Evolutionary conservation across 2,888 invertebrate genomes (phyloP).

Genomic region (Campaea margaritaria): DNA sequence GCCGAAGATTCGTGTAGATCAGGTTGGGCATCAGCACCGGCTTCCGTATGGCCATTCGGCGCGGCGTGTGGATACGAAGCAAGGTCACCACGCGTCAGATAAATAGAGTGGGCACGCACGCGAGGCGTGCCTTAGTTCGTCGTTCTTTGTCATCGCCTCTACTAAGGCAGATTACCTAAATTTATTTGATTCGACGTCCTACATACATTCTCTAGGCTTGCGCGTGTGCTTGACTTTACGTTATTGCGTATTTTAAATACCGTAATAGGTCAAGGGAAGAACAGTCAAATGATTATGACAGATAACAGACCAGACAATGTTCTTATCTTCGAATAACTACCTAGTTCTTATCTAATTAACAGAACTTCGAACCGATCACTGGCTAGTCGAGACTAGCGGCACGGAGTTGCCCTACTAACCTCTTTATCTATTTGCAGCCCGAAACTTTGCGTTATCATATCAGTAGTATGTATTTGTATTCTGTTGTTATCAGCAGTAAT

Average conservation of each 20-base stretch:
- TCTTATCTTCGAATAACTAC: background rate
- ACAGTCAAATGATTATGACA: conserved; percentile 52
- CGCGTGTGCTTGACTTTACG: conserved; percentile 29
- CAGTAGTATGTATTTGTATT: conserved; percentile 4
- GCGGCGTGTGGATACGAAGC: conserved; percentile 58
- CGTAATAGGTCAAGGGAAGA: conserved; percentile 70
- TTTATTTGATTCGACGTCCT: conserved; percentile 43
- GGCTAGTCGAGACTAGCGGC: conserved; percentile 37
- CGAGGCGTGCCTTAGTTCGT: conserved; percentile 50
- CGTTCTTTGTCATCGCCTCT: conserved; percentile 32
- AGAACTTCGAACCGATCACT: conserved; percentile 44
- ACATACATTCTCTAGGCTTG: conserved; percentile 46
- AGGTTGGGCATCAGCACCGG: conserved; percentile 45
- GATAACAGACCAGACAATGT: conserved; percentile 57
- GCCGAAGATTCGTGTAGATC: conserved; percentile 28
- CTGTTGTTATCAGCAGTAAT: conserved; percentile 18
- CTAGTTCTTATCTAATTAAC: conserved; percentile 53
- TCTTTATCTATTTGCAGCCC: conserved; percentile 52
- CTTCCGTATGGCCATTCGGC: conserved; percentile 59
- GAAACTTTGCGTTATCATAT: conserved; percentile 39
- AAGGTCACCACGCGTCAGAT: conserved; percentile 64
- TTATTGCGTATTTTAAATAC: conserved; percentile 64
- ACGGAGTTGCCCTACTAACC: conserved; percentile 67
- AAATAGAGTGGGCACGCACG: conserved; percentile 54
- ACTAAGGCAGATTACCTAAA: conserved; percentile 46